phyloP scores from a whole-genome alignment of 2,797 vertebrate genomes.

The Rhinophrynus dorsalis region DNA sequence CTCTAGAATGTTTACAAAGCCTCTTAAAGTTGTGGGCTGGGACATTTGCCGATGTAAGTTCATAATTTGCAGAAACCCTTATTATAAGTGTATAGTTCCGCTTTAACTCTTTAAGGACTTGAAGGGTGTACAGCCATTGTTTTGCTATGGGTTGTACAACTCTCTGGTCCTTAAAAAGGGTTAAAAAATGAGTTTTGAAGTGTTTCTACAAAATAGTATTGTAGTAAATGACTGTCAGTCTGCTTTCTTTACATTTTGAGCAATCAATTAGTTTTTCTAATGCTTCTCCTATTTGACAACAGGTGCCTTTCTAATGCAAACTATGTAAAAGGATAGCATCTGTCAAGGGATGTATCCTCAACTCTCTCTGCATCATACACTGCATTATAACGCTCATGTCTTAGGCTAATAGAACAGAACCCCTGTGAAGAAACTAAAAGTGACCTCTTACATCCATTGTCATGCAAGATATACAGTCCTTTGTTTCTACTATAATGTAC shows the following conservation, averaged over 20 bases:
- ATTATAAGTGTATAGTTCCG: too few relatives aligned
- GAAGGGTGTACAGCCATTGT: too few relatives aligned
- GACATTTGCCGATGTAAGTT: too few relatives aligned
- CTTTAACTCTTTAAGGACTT: too few relatives aligned
- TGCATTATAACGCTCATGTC: slow-evolving; percentile 16
- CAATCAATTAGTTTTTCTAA: slow-evolving; percentile 33
- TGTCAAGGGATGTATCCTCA: slow-evolving; percentile 11
- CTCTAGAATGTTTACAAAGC: too few relatives aligned
- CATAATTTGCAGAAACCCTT: too few relatives aligned
- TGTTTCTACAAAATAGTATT: slow-evolving; percentile 7
- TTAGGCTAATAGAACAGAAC: slow-evolving; percentile 8
- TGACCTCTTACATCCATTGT: slow-evolving; percentile 18
- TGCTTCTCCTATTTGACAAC: slow-evolving; percentile 26
- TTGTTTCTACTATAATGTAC: slow-evolving; percentile 6
- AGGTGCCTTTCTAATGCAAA: slow-evolving; percentile 38
- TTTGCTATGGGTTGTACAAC: too few relatives aligned
- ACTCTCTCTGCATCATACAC: slow-evolving; percentile 1
- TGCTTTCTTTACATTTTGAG: slow-evolving; percentile 19
- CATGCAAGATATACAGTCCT: not conserved
- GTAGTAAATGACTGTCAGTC: slow-evolving; percentile 20
- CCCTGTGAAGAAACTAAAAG: not conserved
- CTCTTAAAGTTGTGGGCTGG: too few relatives aligned
- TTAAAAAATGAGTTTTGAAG: not conserved
- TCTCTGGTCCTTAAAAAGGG: too few relatives aligned
- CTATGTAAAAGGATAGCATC: slow-evolving; percentile 37